Evolutionary conservation across 2,888 invertebrate species (phyloP), one percentile per base, ranked within the genome.

Genomic region (Nomada fucata): DNA sequence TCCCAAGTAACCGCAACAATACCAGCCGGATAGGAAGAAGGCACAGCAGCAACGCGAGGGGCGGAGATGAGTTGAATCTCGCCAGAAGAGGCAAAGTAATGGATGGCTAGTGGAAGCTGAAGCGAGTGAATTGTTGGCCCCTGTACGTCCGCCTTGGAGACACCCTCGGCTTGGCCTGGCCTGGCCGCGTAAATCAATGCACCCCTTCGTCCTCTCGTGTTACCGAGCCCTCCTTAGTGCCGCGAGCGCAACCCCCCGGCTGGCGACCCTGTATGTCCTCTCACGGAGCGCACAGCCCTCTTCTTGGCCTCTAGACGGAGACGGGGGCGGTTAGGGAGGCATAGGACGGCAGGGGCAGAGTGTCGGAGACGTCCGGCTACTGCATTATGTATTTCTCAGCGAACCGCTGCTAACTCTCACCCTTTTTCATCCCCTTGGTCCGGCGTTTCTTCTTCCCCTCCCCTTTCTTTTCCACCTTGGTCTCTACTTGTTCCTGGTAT

Each of bases 281-380:
- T 74, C 80, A 68, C 73, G 69, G 63, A 78, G 59, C 42, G 11
- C 50, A 50, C 76, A 76, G 73, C 74, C 83, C 84, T 88, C 84
- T 85, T 75, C 82, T 79, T 76, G 44, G 76, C 57, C 73, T 64
- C 65, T 75, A 82, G 82, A 83, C 86, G 76, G 77, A 88, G 52
- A 36, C 23, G 15, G 67, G 57, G 57, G 52, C 23, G 52, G 52
- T 13, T 47, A 7, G 53, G 60, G 7, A 29, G 60, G 52, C n/a
- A n/a, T 36, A 47, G 15, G 50, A 36, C n/a, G 87, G 87, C 89
- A 91, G 92, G 91, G 91, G 90, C 90, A 89, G 93, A 91, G 93
- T 93, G 93, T 92, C 91, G 91, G 92, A 92, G 92, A 93, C 93
- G 93, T 93, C 93, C 93, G 92, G 93, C 93, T 93, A 91, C 93